Conservation (phyloP, 2,888 invertebrate species). For the Leucania comma region DNA sequence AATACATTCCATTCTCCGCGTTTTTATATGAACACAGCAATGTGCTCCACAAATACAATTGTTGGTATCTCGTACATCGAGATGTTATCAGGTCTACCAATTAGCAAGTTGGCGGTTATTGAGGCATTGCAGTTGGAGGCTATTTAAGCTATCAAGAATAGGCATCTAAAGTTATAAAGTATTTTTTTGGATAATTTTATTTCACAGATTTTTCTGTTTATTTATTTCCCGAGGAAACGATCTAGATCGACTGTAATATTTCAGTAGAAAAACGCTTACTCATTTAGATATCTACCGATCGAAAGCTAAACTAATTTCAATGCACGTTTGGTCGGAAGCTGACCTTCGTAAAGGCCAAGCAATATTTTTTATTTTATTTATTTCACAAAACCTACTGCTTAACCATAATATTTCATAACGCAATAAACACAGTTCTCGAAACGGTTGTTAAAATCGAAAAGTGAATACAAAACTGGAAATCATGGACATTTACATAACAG, state of each 20-base stretch:
- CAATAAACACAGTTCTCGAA: constrained; percentile 17
- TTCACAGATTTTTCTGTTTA: neutral
- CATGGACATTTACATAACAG: constrained; percentile 20
- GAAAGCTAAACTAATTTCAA: constrained; percentile 4
- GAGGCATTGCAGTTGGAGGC: neutral
- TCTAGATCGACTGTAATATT: constrained; percentile 1
- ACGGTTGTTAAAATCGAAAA: constrained; percentile 14
- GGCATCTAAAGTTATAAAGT: too few relatives aligned
- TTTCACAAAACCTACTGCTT: neutral
- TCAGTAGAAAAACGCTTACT: neutral
- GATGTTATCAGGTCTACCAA: constrained; percentile 12
- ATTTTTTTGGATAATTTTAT: neutral
- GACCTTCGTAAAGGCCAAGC: constrained; percentile 21
- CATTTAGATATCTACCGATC: constrained; percentile 16
- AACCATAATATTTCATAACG: constrained; percentile 26
- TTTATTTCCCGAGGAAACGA: constrained; percentile 16
- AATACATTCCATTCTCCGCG: neutral
- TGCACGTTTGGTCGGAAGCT: constrained; percentile 9
- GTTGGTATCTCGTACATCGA: neutral
- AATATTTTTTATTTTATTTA: too few relatives aligned
- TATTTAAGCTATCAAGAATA: too few relatives aligned
- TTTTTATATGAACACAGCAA: neutral
- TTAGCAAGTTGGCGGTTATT: constrained; percentile 2
- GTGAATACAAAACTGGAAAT: constrained; percentile 29
- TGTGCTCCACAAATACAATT: neutral